These are phyloP conservation scores for Drosophila barbarae DNA, from an alignment of 2,888 invertebrate genomes.

Conservation along the genomic window DNA sequence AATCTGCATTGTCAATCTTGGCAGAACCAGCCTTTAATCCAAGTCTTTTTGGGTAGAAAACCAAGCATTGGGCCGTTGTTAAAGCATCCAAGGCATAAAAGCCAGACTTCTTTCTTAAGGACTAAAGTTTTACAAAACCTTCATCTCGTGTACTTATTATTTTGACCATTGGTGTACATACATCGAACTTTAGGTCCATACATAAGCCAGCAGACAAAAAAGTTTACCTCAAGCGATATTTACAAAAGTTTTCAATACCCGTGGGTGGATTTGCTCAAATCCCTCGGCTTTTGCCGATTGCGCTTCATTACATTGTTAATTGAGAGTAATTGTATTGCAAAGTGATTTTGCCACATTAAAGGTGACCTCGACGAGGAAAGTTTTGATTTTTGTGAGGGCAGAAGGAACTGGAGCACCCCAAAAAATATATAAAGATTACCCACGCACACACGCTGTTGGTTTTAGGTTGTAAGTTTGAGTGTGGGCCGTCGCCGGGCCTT, in stretches of 20 bases:
- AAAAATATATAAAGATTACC: conserved; percentile 20
- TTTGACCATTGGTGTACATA: not conserved
- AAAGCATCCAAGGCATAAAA: no score
- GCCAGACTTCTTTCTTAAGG: no score
- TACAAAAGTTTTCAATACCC: conserved; percentile 24
- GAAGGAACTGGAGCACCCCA: not conserved
- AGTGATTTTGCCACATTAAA: conserved; percentile 17
- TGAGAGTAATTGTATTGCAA: conserved; percentile 30
- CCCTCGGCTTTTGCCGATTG: conserved; percentile 23
- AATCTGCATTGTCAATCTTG: no score
- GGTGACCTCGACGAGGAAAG: conserved; percentile 6
- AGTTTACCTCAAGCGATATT: conserved; percentile 15
- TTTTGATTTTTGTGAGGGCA: not conserved
- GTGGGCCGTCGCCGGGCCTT: conserved; percentile 5
- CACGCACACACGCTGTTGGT: conserved; percentile 3
- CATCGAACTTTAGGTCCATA: not conserved
- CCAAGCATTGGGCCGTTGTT: no score
- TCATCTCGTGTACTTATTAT: no score
- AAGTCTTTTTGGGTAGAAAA: no score
- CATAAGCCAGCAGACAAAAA: not conserved
- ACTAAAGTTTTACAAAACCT: no score
- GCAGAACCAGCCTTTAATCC: no score
- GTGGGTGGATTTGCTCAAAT: conserved; percentile 8
- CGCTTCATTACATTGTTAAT: conserved; percentile 32
- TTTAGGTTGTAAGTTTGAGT: not conserved